Base-by-base conservation (phyloP, 2,113 vertebrate genomes). In the Hiodon alosoides region DNA sequence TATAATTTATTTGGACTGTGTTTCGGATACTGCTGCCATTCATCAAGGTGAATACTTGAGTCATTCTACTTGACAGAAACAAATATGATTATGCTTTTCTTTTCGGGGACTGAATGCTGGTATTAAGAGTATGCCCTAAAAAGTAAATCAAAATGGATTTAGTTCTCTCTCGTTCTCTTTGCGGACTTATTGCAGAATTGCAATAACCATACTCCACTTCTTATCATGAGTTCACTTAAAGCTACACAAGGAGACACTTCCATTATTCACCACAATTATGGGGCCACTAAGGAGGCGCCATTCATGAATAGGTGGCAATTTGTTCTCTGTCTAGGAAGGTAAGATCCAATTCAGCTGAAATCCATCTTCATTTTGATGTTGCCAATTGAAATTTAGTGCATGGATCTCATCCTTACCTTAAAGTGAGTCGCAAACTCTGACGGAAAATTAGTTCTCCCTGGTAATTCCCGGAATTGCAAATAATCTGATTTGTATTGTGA, bases 331-430 rank as follows among this genome's bases (percentile, higher is more conserved):
- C 71, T 65, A 67, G 54, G 57, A 77, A 46, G 76, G 60, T 60
- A 67, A 73, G 65, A 69, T 73, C 71, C 61, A 16, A 73, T 61
- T 58, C 16, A 68, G 60, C 66, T 67, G 48, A 73, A 54, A 78
- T 73, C 76, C 60, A 69, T 78, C 76, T 77, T 77, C 53, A 78
- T 78, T 77, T 68, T 78, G 71, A 68, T 71, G 65, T 73, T 72
- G 71, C 46, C 9, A 67, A 78, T 67, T 57, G 51, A 68, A n/a
- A 77, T 60, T 73, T 72, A 77, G 54, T 48, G 7, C 73, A 57
- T 47, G 53, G 62, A n/a, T 47, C 48, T 53, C 57, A 17, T 61
- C 67, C 48, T 51, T 13, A 48, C 50, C 48, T 65, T 61, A 9
- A 31, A 65, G 7, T 54, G 17, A 17, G 9, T 58, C 52, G 14